phyloP scores from a whole-genome alignment of 2,888 invertebrate species.

The Nomada flava region DNA sequence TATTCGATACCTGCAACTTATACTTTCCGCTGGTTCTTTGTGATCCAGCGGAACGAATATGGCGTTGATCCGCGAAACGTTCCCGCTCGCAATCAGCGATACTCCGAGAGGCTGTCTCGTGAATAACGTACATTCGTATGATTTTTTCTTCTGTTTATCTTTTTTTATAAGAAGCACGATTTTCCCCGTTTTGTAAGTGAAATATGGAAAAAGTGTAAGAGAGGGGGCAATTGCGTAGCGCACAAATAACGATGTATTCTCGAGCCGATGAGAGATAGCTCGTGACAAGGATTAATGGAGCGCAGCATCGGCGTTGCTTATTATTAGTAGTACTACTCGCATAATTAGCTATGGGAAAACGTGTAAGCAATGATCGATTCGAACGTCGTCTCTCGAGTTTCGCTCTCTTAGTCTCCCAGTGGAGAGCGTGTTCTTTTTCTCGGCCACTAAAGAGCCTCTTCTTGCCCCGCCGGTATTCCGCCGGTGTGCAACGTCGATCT shows the following conservation, averaged over 20 bases:
- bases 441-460: constrained; percentile 68
- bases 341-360: constrained; percentile 62
- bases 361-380: constrained; percentile 69
- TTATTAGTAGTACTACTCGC: constrained; percentile 65
- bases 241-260: constrained; percentile 50
- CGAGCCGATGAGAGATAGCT: constrained; percentile 53
- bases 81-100: neutral
- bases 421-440: constrained; percentile 60
- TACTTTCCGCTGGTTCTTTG: neutral
- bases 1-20: neutral
- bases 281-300: constrained; percentile 61
- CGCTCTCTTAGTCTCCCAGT: constrained; percentile 62
- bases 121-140: no score
- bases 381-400: constrained; percentile 62
- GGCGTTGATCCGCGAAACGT: constrained; percentile 1
- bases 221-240: constrained; percentile 41
- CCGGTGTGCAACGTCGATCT: constrained; percentile 66
- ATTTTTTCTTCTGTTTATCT: no score
- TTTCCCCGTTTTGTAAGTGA: constrained; percentile 19
- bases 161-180: neutral
- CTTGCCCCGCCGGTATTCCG: constrained; percentile 70
- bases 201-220: neutral
- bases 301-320: constrained; percentile 60
- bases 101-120: no score
- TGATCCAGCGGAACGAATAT: neutral